Evolutionary conservation across 1,140 invertebrate species (phyloP), one percentile per base, ranked within the genome.

Genomic region (Globodera ellingtonae): DNA sequence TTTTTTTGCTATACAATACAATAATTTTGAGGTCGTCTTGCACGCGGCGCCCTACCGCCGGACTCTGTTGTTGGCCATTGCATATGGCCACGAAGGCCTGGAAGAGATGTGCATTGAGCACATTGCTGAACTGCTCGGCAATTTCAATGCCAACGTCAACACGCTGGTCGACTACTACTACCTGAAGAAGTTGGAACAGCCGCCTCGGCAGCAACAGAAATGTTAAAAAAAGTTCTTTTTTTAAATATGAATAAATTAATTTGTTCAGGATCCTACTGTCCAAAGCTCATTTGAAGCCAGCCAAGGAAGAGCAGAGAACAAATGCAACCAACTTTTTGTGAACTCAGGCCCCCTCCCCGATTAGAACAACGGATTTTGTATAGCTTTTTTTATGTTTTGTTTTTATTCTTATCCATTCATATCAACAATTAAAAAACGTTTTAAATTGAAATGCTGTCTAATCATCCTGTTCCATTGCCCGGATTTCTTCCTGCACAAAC

Each of bases 31-130:
- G 81, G 56, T 85, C 6, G 85, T 85, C 6, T 48, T 85, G 3
- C 80, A 78, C 74, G 84, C 84, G 21, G 84, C 84, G 7, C 84
- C 84, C 56, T 87, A 71, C 46, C 84, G 84, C 21, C 77, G 80
- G 24, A 52, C 62, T n/a, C 44, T 85, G 24, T 50, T 85, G 15
- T 84, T 84, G 78, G 75, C 85, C 13, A 70, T 86, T 6, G 83
- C 84, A 9, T 86, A 80, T 52, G 85, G 85, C n/a, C 66, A 84
- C 56, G 85, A 82, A 6, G 85, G 83, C 13, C 50, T 80, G 6
- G 84, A 85, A 70, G 82, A 83, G 3, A 21, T 50, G 18, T 85
- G 84, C 24, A 72, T 86, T 35, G 3, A 71, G 21, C 85, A 85
- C 66, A 85, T 85, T 9, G 81, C 65, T 15, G 73, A 67, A 48